Base-by-base conservation (phyloP, 1,140 invertebrate species). In the Metopolophium dirhodum region DNA sequence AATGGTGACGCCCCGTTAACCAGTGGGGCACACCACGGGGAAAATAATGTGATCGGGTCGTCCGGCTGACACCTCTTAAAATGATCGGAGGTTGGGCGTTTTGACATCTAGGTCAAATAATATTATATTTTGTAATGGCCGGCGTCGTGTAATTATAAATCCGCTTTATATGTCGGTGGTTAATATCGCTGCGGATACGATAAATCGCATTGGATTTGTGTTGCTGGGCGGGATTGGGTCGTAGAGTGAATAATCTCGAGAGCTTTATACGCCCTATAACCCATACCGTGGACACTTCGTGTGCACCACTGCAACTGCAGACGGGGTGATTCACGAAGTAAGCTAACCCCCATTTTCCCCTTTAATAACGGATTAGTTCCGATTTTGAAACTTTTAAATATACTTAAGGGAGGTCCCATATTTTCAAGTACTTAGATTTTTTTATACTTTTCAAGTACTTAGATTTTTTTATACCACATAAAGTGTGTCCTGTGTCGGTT, bases 131-230 rank as follows among this genome's bases (percentile, higher is more conserved):
- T 77, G 14, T n/a, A 77, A 77, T n/a, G n/a, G 4, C 6, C n/a
- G n/a, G n/a, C n/a, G 6, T 14, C 1, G n/a, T n/a, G 61, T 77
- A 77, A 77, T 77, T 77, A 77, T 77, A 77, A 77, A 35, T 77
- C 14, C n/a, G n/a, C 30, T n/a, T 14, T 77, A 77, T n/a, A n/a
- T 77, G 41, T 41, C 14, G 14, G n/a, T 77, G 61, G 61, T 77
- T 7, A 77, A n/a, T 77, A 77, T 20, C n/a, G n/a, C 30, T 77
- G 61, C n/a, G n/a, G 61, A 77, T 77, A 77, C 61, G 14, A 77
- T 77, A 77, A 77, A 77, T 77, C 30, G 61, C 61, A 77, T 77
- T n/a, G 61, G n/a, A 35, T 77, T 77, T 77, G n/a, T 77, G n/a
- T n/a, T 77, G 30, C 14, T 77, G n/a, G 61, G 14, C n/a, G n/a